Evolutionary conservation across 2,113 vertebrate genomes (phyloP).

Genomic region (Salvelinus sp.): DNA sequence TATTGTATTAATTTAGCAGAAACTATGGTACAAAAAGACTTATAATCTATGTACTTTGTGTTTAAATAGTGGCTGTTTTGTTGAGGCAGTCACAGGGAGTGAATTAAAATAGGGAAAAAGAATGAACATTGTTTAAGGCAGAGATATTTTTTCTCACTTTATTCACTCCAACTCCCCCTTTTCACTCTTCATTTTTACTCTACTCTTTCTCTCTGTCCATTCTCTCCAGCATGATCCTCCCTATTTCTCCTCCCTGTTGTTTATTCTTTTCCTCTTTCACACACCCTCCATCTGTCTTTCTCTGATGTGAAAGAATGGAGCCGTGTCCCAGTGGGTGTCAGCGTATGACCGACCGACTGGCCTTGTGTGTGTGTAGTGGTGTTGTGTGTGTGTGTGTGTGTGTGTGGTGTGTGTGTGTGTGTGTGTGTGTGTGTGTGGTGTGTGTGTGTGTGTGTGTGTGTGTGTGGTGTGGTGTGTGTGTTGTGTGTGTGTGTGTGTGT

Average conservation of each 20-base stretch:
- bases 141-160: too few relatives aligned
- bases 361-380: slow-evolving; percentile 38
- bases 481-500: too few relatives aligned
- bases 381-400: slow-evolving; percentile 30
- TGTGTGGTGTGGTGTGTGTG: not conserved
- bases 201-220: slow-evolving; percentile 54
- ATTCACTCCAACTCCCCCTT: not conserved
- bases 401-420: slow-evolving; percentile 3
- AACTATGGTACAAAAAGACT: too few relatives aligned
- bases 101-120: too few relatives aligned
- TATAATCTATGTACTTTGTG: too few relatives aligned
- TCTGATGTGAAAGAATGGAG: not conserved
- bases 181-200: not conserved
- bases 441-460: not conserved
- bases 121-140: too few relatives aligned
- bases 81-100: too few relatives aligned
- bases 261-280: slow-evolving; percentile 49
- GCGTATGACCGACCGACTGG: slow-evolving; percentile 25
- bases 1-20: too few relatives aligned
- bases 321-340: slow-evolving; percentile 18
- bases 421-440: slow-evolving; percentile 20
- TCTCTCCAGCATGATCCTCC: not conserved
- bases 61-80: too few relatives aligned
- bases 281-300: slow-evolving; percentile 22
- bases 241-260: slow-evolving; percentile 29